phyloP scores from a whole-genome alignment of 2,113 vertebrate genomes.

The Rhegmatorhina hoffmannsi region DNA sequence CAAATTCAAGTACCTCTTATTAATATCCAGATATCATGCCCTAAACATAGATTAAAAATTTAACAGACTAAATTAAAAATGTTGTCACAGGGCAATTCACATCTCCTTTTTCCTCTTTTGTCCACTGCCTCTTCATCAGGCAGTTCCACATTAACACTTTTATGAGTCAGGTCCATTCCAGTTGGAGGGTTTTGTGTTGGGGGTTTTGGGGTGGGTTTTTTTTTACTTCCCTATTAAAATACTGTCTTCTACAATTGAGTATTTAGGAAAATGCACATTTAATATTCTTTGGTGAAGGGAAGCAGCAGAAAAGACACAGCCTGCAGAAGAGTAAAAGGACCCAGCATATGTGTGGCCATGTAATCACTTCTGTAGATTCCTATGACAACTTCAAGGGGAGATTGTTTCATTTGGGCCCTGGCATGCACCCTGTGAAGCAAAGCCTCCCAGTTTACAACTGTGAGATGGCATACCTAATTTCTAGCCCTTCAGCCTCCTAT shows the following conservation, averaged over 20 bases:
- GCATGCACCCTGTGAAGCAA: not conserved
- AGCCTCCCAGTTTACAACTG: not conserved
- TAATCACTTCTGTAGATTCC: not conserved
- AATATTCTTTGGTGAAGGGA: not conserved
- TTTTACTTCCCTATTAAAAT: not conserved
- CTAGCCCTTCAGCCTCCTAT: not conserved
- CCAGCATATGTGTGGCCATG: fast-evolving
- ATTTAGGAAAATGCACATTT: not conserved
- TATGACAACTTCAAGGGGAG: not conserved
- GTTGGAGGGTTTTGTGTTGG: not conserved
- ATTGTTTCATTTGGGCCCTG: not conserved
- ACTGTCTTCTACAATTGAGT: not conserved
- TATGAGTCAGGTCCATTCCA: not conserved
- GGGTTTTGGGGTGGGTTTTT: not conserved
- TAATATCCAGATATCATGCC: not conserved
- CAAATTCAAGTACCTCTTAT: not conserved
- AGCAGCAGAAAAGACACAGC: not conserved
- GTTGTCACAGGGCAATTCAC: not conserved
- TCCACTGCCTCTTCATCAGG: not conserved
- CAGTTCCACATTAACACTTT: not conserved
- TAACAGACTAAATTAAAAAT: not conserved
- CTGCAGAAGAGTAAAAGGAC: not conserved
- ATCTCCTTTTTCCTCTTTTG: not conserved
- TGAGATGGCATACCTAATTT: not conserved
- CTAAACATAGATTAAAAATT: constrained; percentile 14